Conservation (phyloP, 1,140 invertebrate species). For the Drosophila malerkotliana region DNA sequence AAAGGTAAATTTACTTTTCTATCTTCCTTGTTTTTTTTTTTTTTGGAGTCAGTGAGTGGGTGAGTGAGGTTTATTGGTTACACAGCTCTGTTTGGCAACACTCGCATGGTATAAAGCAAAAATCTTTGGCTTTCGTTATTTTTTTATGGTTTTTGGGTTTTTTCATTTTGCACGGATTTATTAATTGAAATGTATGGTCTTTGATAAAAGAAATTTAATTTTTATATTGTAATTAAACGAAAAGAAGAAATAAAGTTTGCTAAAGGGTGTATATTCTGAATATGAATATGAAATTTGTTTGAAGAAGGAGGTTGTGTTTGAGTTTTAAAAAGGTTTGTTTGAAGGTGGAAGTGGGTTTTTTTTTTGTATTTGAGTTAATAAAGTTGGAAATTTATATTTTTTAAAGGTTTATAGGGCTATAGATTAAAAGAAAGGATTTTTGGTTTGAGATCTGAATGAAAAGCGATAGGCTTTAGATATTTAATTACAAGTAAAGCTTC, state of each 20-base stretch:
- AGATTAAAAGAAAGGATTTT: too few species aligned
- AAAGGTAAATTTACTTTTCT: slow-evolving; percentile 67
- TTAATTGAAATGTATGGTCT: neutral
- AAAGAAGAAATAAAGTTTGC: neutral
- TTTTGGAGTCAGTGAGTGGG: neutral
- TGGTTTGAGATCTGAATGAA: too few species aligned
- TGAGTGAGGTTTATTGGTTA: neutral
- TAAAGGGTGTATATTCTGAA: neutral
- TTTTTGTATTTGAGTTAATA: too few species aligned
- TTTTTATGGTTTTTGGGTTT: too few species aligned
- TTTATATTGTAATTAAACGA: neutral
- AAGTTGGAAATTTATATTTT: too few species aligned
- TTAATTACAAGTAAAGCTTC: too few species aligned
- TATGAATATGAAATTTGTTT: neutral
- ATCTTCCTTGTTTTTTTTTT: slow-evolving; percentile 27
- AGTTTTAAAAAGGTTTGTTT: neutral
- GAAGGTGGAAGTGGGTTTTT: too few species aligned
- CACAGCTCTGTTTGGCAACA: neutral
- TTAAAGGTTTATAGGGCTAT: too few species aligned
- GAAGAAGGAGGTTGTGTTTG: neutral
- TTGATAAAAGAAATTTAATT: neutral
- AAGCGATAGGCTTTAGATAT: too few species aligned
- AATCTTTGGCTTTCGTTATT: neutral
- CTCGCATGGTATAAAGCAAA: neutral
- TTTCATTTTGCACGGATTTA: neutral